Evolutionary conservation across 1,140 invertebrate genomes (phyloP).

Genomic region (Phenacoccus solenopsis): DNA sequence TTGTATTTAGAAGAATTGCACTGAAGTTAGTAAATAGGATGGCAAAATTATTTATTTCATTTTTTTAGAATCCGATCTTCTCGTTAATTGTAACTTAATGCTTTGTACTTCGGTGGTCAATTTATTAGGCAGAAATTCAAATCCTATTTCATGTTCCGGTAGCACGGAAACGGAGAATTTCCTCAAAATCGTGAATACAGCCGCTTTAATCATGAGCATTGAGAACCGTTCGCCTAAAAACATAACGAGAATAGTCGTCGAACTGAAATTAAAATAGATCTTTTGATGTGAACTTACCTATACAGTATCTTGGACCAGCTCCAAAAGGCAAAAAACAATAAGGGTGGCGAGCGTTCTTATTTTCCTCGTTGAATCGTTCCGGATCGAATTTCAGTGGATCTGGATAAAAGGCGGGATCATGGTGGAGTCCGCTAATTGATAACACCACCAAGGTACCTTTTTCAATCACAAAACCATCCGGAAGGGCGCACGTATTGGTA

Average conservation of each 20-base stretch:
- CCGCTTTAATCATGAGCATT: background rate
- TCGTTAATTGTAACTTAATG: background rate
- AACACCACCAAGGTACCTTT: background rate
- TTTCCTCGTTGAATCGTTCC: conserved; percentile 34
- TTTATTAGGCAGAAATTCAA: background rate
- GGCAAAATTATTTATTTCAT: background rate
- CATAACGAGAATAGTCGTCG: too few relatives aligned
- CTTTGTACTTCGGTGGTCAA: background rate
- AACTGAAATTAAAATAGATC: too few relatives aligned
- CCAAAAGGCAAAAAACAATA: conserved; percentile 49
- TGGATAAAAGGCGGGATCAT: conserved; percentile 39
- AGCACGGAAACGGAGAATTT: background rate
- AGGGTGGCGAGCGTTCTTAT: conserved; percentile 32
- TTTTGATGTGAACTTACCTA: too few relatives aligned
- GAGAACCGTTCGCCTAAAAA: background rate
- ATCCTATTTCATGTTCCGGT: background rate
- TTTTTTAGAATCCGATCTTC: background rate
- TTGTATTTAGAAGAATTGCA: too few relatives aligned
- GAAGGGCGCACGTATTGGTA: background rate
- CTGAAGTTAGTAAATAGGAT: too few relatives aligned
- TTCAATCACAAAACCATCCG: background rate
- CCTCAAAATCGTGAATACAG: background rate
- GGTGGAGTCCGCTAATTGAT: conserved; percentile 37
- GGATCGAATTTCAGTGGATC: conserved; percentile 44
- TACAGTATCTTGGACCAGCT: conserved; percentile 37